These are phyloP conservation scores for Nyctibius bracteatus DNA, from an alignment of 2,113 vertebrate genomes.

Conservation along the genomic window DNA sequence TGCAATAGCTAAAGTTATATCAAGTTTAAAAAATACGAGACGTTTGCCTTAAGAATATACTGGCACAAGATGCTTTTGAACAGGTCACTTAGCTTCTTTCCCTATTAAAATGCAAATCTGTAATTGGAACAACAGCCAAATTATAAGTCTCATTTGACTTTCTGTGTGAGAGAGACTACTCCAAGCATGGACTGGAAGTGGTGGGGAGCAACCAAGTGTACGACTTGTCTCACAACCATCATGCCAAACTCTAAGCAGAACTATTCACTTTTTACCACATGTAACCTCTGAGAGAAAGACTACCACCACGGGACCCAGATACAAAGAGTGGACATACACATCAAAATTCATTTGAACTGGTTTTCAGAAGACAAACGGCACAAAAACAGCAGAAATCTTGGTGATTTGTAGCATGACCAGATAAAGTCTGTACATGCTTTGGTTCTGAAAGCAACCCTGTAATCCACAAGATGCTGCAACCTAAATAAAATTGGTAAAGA, in stretches of 20 bases:
- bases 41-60: not conserved
- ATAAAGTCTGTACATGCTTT: not conserved
- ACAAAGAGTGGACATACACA: not conserved
- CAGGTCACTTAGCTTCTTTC: not conserved
- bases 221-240: not conserved
- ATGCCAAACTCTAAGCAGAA: not conserved
- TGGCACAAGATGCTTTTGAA: not conserved
- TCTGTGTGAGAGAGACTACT: not conserved
- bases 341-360: not conserved
- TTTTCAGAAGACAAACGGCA: not conserved
- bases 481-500: not conserved
- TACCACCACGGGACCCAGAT: not conserved
- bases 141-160: not conserved
- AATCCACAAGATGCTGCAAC: not conserved
- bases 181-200: rapidly evolving
- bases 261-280: not conserved
- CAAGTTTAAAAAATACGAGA: not conserved
- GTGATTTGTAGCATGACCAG: not conserved
- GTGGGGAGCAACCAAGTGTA: not conserved
- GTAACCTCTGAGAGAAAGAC: not conserved
- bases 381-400: not conserved
- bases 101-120: not conserved
- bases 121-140: not conserved
- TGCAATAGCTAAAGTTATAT: not conserved
- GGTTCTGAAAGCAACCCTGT: not conserved